Evolutionary conservation across 2,113 vertebrate species (phyloP).

Genomic region (Lagopus muta): DNA sequence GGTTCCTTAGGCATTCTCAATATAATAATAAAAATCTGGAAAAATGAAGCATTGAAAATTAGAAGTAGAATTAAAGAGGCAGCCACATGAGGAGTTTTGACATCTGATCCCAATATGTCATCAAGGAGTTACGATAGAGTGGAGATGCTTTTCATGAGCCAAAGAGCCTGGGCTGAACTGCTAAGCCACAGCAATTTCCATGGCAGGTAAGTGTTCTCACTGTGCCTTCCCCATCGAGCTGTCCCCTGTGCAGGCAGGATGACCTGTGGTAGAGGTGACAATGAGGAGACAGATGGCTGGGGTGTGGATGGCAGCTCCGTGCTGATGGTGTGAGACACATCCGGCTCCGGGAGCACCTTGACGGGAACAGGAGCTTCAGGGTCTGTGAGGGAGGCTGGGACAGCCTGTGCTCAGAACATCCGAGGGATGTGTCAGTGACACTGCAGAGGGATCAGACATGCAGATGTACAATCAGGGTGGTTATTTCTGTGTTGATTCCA

Average conservation of each 20-base stretch:
- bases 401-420: constrained; percentile 18
- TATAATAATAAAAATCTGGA: not conserved
- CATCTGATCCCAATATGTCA: not conserved
- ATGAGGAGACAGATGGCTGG: constrained; percentile 37
- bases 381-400: constrained; percentile 6
- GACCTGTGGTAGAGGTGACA: not conserved
- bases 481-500: not conserved
- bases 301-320: not conserved
- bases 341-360: not conserved
- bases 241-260: not conserved
- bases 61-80: not conserved
- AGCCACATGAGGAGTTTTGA: not conserved
- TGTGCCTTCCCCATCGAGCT: not conserved
- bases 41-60: not conserved
- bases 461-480: not conserved
- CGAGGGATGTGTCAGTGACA: not conserved
- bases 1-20: not conserved
- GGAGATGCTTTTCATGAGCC: not conserved
- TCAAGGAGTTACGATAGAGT: not conserved
- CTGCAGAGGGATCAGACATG: not conserved
- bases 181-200: not conserved
- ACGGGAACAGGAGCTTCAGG: constrained; percentile 9
- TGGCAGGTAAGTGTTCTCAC: no score
- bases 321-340: not conserved
- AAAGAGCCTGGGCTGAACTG: not conserved